Evolutionary conservation across 2,797 vertebrate species (phyloP), one percentile per base, ranked within the genome.

Genomic region (Gymnothorax reevesii): DNA sequence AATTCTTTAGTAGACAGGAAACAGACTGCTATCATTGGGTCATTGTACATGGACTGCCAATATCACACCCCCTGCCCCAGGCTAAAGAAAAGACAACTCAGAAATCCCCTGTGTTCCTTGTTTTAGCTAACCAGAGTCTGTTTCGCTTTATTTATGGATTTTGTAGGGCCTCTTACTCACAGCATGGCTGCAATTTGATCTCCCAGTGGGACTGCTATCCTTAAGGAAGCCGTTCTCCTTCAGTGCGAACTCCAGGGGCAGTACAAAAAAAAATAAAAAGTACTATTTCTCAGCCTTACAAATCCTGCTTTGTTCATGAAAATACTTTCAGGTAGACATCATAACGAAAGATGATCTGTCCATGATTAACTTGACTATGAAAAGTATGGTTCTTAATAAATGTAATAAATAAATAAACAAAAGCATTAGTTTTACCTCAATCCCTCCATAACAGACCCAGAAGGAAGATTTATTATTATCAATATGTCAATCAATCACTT

Each of bases 61-160:
- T 69, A 33, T 75, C 33, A 75, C 33, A 13, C 73, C 73, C n/a
- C n/a, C 57, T 49, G 64, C 66, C 80, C 69, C 3, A 59, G 60
- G 86, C 86, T 86, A 85, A 88, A 86, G 82, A 86, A 89, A 89
- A 88, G 77, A 87, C 52, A 64, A 52, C 60, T 90, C 57, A 88
- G 77, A 66, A 60, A 88, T 88, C 25, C 85, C 62, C 88, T 88
- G 57, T 71, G 87, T 71, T 73, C 25, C 89, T 57, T 17, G 42
- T 4, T 0, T 27, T 80, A 80, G 73, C 87, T 88, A 87, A 90
- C 60, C 66, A 27, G 84, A 86, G 90, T 87, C 85, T 90, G 87
- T 69, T 55, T 66, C 89, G 87, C 90, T 90, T 86, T 86, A 88
- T 87, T 88, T 60, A 89, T 83, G 82, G 83, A 86, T 86, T 55